Conservation (phyloP, 2,797 vertebrate species). For the Bradypus variegatus region DNA sequence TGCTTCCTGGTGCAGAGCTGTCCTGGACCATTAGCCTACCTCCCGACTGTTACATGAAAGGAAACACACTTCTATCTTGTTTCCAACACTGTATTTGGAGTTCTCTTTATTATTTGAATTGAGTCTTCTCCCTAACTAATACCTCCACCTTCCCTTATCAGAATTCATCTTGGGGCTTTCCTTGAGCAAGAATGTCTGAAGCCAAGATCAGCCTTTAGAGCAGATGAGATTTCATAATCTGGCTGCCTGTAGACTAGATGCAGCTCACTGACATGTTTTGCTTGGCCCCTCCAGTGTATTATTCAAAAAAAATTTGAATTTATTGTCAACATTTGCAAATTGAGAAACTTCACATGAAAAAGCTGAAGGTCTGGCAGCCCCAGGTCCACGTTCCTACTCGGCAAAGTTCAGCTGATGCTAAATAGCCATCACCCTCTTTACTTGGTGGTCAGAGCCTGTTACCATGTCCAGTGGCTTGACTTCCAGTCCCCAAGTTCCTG, state of each 20-base stretch:
- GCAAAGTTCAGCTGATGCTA: not conserved
- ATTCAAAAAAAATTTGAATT: not conserved
- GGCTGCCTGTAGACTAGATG: not conserved
- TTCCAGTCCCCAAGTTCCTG: not conserved
- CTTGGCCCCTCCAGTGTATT: not conserved
- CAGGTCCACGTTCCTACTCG: not conserved
- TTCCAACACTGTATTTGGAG: not conserved
- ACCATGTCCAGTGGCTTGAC: not conserved
- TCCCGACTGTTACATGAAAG: not conserved
- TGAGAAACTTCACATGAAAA: conserved; percentile 28
- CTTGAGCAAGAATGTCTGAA: conserved; percentile 20
- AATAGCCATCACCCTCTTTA: not conserved
- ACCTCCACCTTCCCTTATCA: not conserved
- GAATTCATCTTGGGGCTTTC: conserved; percentile 13
- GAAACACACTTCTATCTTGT: not conserved
- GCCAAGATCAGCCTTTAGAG: not conserved
- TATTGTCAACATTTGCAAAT: conserved; percentile 11
- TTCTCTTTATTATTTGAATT: not conserved
- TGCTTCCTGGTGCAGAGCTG: not conserved
- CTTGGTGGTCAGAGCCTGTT: not conserved
- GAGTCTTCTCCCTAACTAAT: not conserved
- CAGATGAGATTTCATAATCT: conserved; percentile 24
- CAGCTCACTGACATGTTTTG: conserved; percentile 3
- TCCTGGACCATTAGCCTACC: too few species aligned
- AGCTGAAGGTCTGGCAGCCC: not conserved